Evolutionary conservation across 2,797 vertebrate genomes (phyloP).

Genomic region (Acipenser ruthenus): DNA sequence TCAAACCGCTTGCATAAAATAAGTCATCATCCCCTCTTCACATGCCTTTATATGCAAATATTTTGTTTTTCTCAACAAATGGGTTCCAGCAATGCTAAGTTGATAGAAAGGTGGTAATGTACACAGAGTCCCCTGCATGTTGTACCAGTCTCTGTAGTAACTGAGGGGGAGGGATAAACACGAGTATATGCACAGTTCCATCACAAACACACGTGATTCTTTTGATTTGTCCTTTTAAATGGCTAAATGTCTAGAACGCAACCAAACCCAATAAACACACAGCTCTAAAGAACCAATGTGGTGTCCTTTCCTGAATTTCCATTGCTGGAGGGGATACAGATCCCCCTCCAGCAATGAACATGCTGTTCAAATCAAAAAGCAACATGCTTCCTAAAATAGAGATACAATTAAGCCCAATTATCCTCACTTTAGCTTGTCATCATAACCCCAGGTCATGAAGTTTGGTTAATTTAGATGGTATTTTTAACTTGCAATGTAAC

Average conservation of each 20-base stretch:
- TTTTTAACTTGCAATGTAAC: too few species aligned
- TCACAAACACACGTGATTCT: not conserved
- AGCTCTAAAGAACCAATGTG: not conserved
- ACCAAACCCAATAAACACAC: not conserved
- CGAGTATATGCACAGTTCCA: not conserved
- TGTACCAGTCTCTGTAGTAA: too few species aligned
- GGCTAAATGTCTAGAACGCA: not conserved
- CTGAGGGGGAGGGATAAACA: too few species aligned
- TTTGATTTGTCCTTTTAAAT: slow-evolving; percentile 1
- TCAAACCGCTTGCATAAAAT: too few species aligned
- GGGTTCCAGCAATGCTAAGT: too few species aligned
- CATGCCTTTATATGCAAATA: too few species aligned
- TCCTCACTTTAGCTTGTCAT: not conserved
- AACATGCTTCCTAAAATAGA: not conserved
- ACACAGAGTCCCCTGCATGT: too few species aligned
- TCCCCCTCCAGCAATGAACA: not conserved
- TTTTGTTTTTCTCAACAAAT: too few species aligned
- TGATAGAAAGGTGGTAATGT: too few species aligned
- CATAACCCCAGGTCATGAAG: too few species aligned
- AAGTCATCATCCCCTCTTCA: too few species aligned
- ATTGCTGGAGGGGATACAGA: not conserved
- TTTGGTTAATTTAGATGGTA: too few species aligned
- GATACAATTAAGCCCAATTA: not conserved
- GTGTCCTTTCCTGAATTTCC: not conserved
- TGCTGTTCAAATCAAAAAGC: not conserved